Evolutionary conservation across 2,113 vertebrate species (phyloP).

Genomic region (Prolemur simus): DNA sequence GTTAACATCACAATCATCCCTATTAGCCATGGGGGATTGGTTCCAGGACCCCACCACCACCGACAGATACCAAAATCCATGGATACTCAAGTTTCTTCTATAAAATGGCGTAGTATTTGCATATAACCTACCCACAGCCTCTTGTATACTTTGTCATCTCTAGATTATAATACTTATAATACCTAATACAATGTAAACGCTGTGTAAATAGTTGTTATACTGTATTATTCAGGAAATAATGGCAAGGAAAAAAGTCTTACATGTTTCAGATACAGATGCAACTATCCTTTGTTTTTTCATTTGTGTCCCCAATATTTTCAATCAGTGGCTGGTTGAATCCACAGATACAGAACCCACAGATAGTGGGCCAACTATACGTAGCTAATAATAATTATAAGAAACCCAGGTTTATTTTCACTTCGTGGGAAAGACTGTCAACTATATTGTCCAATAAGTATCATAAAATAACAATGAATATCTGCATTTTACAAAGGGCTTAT

Average conservation of each 20-base stretch:
- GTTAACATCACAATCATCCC: background rate
- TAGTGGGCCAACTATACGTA: background rate
- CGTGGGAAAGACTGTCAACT: background rate
- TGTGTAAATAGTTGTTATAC: background rate
- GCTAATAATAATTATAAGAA: background rate
- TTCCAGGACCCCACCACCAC: background rate
- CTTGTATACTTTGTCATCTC: background rate
- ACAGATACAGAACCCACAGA: background rate
- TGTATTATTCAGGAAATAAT: background rate
- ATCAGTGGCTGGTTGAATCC: background rate
- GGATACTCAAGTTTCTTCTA: background rate
- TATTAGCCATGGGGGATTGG: background rate
- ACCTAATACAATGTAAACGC: background rate
- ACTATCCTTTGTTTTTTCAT: background rate
- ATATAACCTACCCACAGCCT: background rate
- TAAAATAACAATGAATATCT: background rate
- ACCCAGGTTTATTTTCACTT: constrained; percentile 29
- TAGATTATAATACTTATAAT: background rate
- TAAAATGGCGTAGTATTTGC: background rate
- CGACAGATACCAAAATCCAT: background rate
- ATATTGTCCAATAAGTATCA: background rate
- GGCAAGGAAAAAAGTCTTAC: background rate
- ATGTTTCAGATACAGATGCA: background rate
- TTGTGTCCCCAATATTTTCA: background rate
- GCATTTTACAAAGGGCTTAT: background rate